phyloP scores from a whole-genome alignment of 2,797 vertebrate genomes.

The Eupleurogrammus muticus region DNA sequence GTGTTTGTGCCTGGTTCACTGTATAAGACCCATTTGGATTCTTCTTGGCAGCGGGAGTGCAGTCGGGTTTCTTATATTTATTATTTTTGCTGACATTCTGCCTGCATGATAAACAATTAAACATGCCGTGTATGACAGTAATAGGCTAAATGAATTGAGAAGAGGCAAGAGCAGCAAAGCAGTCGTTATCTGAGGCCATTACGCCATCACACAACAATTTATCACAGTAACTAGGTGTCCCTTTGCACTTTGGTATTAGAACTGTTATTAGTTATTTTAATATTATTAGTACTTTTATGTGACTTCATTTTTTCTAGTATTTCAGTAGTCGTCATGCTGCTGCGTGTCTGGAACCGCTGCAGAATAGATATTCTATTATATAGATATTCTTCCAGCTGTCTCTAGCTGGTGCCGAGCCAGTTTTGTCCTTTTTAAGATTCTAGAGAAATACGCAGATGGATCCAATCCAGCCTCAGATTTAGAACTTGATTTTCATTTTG shows the following conservation, averaged over 20 bases:
- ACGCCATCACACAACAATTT: conserved; percentile 1
- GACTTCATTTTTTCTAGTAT: neutral
- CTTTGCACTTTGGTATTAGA: conserved; percentile 1
- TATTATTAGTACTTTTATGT: neutral
- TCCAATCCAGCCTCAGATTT: conserved; percentile 18
- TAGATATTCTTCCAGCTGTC: conserved; percentile 13
- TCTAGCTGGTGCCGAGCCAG: conserved; percentile 23
- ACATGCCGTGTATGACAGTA: neutral
- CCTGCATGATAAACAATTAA: conserved; percentile 9
- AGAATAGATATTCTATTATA: conserved; percentile 8
- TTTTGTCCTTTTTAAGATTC: conserved; percentile 35
- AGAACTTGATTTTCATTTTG: conserved; percentile 10
- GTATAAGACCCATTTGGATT: too few species aligned
- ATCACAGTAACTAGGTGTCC: conserved; percentile 5
- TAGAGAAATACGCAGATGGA: conserved; percentile 31
- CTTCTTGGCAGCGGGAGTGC: neutral
- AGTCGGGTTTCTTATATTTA: neutral
- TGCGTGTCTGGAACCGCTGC: conserved; percentile 11
- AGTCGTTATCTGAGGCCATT: conserved; percentile 20
- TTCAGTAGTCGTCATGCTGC: neutral
- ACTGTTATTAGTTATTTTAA: neutral
- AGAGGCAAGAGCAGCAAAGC: conserved; percentile 1
- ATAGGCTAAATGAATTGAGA: conserved; percentile 6
- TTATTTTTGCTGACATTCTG: conserved; percentile 7
- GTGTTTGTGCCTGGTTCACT: neutral